These are phyloP conservation scores for Heterocephalus glaber DNA, from an alignment of 2,113 vertebrate genomes.

Conservation along the genomic window DNA sequence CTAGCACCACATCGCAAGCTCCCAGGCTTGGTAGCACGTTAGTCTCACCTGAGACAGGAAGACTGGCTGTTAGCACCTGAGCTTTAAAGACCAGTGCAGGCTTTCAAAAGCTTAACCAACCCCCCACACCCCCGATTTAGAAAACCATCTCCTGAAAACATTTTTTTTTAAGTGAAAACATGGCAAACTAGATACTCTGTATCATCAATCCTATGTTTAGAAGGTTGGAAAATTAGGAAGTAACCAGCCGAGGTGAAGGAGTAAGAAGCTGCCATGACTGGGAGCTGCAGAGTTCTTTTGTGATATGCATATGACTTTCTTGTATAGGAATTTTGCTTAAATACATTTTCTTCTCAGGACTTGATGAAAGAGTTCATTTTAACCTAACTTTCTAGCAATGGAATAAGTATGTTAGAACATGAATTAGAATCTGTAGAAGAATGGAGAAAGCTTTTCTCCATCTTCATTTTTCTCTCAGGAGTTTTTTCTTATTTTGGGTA, in stretches of 20 bases:
- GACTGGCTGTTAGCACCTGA: neutral
- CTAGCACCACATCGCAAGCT: neutral
- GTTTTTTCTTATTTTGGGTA: neutral
- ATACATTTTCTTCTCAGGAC: neutral
- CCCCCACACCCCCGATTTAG: neutral
- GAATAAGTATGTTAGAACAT: neutral
- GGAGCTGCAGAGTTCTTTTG: neutral
- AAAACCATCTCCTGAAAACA: neutral
- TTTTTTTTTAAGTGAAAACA: neutral
- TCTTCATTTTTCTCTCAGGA: neutral
- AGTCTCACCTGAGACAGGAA: neutral
- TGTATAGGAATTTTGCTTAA: neutral
- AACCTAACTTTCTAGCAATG: neutral
- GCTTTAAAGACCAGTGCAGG: neutral
- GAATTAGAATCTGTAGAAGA: neutral
- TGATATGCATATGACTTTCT: neutral
- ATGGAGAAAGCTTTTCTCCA: neutral
- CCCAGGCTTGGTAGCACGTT: neutral
- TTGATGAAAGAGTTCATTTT: neutral
- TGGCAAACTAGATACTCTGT: neutral
- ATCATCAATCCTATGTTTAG: neutral
- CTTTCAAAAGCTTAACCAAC: neutral
- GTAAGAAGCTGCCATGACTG: neutral
- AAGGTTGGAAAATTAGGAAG: neutral
- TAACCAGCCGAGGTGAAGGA: neutral